Evolutionary conservation across 2,888 invertebrate species (phyloP), one percentile per base, ranked within the genome.

Genomic region (Gymnoscelis rufifasciata): DNA sequence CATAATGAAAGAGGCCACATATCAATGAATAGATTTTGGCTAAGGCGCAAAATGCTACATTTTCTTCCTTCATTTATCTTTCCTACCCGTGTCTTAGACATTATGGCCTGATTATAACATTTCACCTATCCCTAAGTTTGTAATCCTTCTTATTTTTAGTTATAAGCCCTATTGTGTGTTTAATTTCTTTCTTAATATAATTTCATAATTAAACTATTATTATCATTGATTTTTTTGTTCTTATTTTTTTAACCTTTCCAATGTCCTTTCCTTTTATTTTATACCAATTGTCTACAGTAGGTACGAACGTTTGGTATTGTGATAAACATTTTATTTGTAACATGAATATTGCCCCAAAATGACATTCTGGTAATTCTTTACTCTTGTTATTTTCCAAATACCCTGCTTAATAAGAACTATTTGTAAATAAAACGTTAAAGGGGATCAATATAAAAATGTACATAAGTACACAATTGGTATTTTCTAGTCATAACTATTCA

Each of bases 131-230:
- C 69, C 72, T 49, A 68, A 66, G 69, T 71, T 77, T 74, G 72
- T 78, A 49, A 51, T 68, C 66, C 68, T 71, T 77, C 78, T 78
- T 79, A 80, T 79, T 78, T 19, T 80, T 84, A 84, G 82, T 70
- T 62, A 78, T 86, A 86, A 84, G 86, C 71, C 81, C 14, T 83
- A 81, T 78, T 83, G 86, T 86, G 86, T 86, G 86, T 77, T 88
- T 87, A 84, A 78, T 88, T 87, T 86, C 84, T 76, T 79, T 76
- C 84, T 86, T 83, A 86, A 82, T 84, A 86, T 84, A 83, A 76
- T 84, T 87, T 84, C 80, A 77, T 84, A 78, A 86, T 86, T 86
- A 88, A 88, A 86, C 78, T 83, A 83, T 82, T 82, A 83, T 87
- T 83, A 81, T 83, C 81, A 83, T 83, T 82, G 70, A 79, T 15